Evolutionary conservation across 2,888 invertebrate species (phyloP).

Genomic region (Diplolepis rosae): DNA sequence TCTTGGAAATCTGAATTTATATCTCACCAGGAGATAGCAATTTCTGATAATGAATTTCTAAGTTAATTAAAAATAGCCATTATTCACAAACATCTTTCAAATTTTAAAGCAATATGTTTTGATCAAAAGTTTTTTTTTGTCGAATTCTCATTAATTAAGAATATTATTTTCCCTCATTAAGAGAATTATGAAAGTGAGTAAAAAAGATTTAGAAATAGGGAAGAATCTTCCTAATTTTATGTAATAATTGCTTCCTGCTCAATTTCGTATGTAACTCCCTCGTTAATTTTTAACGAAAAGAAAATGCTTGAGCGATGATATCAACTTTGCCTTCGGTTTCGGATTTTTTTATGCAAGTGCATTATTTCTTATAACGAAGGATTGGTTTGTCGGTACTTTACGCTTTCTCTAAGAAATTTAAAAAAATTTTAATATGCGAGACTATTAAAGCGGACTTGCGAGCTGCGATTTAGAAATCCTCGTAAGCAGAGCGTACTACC

Average conservation of each 20-base stretch:
- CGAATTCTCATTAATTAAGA: background rate
- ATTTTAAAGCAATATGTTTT: background rate
- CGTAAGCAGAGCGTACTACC: conserved; percentile 61
- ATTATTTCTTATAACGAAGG: conserved; percentile 23
- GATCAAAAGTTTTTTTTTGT: background rate
- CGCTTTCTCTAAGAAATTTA: conserved; percentile 55
- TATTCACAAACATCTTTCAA: background rate
- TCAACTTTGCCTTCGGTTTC: conserved; percentile 26
- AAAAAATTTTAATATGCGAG: conserved; percentile 45
- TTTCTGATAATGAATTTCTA: too few relatives aligned
- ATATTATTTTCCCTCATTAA: too few relatives aligned
- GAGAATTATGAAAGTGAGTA: background rate
- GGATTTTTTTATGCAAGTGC: conserved; percentile 29
- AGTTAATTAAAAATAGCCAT: too few relatives aligned
- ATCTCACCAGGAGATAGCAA: too few relatives aligned
- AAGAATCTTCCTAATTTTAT: conserved; percentile 6
- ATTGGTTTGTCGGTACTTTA: conserved; percentile 26
- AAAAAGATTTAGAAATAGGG: conserved; percentile 1
- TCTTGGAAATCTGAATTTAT: too few relatives aligned
- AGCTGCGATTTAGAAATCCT: conserved; percentile 58
- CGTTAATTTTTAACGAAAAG: conserved; percentile 31
- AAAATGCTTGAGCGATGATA: conserved; percentile 31
- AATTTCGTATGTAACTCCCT: background rate
- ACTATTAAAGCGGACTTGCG: conserved; percentile 49
- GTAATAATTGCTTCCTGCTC: background rate